Percentiles rank a stretch among this genome's conserved stretches.
Conservation (phyloP, 2,113 vertebrate species). For the Todiramphus chloris region DNA sequence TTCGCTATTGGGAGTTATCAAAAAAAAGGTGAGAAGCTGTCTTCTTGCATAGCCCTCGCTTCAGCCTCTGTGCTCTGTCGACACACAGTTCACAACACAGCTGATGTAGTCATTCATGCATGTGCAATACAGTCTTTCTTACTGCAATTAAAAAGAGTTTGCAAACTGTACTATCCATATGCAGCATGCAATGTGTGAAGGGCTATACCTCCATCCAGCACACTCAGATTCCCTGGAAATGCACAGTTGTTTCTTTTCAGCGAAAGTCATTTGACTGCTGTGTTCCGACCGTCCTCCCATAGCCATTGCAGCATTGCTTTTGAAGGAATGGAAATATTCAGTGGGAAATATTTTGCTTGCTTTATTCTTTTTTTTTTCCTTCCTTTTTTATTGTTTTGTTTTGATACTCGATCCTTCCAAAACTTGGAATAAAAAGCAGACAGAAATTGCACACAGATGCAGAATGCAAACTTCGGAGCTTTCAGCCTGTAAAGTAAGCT, state of each 20-base stretch:
- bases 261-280: conserved; percentile 48
- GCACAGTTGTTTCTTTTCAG: conserved; percentile 22
- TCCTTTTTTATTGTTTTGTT: conserved; percentile 51
- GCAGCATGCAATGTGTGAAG: conserved; percentile 57
- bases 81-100: conserved; percentile 19
- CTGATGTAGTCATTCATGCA: conserved; percentile 52
- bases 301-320: conserved; percentile 55
- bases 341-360: conserved; percentile 44
- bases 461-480: conserved; percentile 44
- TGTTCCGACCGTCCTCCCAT: conserved; percentile 29
- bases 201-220: conserved; percentile 55
- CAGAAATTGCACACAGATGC: conserved; percentile 48
- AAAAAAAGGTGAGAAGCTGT: conserved; percentile 51
- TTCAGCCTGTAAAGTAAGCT: conserved; percentile 39
- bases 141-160: conserved; percentile 5
- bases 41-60: conserved; percentile 50
- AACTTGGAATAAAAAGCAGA: conserved; percentile 45
- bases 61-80: conserved; percentile 34
- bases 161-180: conserved; percentile 42
- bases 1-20: conserved; percentile 26
- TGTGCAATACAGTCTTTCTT: conserved; percentile 29
- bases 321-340: conserved; percentile 56
- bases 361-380: conserved; percentile 4
- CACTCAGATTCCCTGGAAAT: background rate
- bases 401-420: conserved; percentile 40